Conservation (phyloP, 1,140 invertebrate species). For the Drosophila paulistorum region DNA sequence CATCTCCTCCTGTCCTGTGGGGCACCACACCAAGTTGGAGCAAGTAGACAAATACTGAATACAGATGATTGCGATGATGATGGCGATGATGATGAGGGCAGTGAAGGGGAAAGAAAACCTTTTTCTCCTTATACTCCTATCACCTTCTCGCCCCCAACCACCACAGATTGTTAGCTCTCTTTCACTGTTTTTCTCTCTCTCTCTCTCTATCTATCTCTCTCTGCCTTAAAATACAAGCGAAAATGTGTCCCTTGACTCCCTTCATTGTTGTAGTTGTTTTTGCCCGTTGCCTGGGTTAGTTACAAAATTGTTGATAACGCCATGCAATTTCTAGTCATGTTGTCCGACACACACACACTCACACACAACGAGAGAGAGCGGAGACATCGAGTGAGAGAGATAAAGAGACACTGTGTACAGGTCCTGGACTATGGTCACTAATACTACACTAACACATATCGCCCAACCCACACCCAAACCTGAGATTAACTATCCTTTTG, state of each 20-base stretch:
- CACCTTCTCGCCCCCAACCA: too few relatives aligned
- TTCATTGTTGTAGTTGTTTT: background rate
- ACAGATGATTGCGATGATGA: constrained; percentile 19
- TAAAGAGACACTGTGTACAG: background rate
- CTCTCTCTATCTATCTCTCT: background rate
- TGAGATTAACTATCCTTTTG: constrained; percentile 3
- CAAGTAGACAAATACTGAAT: constrained; percentile 44
- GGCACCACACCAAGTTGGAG: constrained; percentile 30
- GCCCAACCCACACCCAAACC: background rate
- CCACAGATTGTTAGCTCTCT: background rate
- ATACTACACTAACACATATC: constrained; percentile 3
- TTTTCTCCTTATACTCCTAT: background rate
- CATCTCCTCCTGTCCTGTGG: constrained; percentile 1
- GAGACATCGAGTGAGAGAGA: background rate
- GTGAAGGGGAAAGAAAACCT: background rate
- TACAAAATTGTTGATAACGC: constrained; percentile 59
- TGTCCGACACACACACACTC: constrained; percentile 37
- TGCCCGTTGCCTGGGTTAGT: constrained; percentile 22
- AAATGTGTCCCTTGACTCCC: constrained; percentile 26
- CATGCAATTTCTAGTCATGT: constrained; percentile 57
- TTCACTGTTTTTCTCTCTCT: background rate
- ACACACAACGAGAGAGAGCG: background rate
- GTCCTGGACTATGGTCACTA: constrained; percentile 5
- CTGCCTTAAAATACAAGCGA: constrained; percentile 44
- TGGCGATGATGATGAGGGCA: background rate